A percentile compares a stretch with the other conserved stretches of the same genome.
Evolutionary conservation across 2,797 vertebrate genomes (phyloP).

Genomic region (Eospalax fontanierii): DNA sequence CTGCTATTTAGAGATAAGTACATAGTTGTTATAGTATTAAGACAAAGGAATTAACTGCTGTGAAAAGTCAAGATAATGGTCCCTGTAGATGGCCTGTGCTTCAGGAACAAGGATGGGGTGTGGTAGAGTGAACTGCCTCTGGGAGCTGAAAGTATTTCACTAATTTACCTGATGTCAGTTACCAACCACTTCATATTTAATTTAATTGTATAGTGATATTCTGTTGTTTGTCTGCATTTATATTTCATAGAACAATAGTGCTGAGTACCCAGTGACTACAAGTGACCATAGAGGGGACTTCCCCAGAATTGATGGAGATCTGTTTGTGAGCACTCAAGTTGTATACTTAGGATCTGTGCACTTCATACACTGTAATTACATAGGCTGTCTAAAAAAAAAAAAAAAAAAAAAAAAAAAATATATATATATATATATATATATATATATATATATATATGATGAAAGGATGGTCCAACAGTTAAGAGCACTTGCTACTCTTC

Average conservation of each 20-base stretch:
- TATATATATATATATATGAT: neutral
- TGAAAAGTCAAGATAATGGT: neutral
- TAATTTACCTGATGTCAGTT: neutral
- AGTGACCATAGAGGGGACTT: neutral
- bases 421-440: too few relatives aligned
- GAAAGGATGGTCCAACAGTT: neutral
- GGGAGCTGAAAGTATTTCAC: neutral
- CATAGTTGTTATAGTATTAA: neutral
- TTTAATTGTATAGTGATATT: neutral
- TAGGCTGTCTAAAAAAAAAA: neutral
- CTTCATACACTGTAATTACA: neutral
- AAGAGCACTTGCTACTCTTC: neutral
- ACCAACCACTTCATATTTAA: neutral
- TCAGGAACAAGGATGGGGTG: neutral
- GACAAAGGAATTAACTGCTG: neutral
- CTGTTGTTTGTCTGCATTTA: neutral
- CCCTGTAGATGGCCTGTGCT: neutral
- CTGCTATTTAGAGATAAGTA: neutral
- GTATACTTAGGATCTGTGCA: neutral
- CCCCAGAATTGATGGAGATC: neutral
- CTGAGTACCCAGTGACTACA: too few relatives aligned
- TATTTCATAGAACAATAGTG: neutral
- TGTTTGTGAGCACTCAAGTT: neutral
- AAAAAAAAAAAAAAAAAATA: too few relatives aligned
- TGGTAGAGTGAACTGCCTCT: neutral